phyloP scores from a whole-genome alignment of 2,888 invertebrate species.

The Dicycla oo region DNA sequence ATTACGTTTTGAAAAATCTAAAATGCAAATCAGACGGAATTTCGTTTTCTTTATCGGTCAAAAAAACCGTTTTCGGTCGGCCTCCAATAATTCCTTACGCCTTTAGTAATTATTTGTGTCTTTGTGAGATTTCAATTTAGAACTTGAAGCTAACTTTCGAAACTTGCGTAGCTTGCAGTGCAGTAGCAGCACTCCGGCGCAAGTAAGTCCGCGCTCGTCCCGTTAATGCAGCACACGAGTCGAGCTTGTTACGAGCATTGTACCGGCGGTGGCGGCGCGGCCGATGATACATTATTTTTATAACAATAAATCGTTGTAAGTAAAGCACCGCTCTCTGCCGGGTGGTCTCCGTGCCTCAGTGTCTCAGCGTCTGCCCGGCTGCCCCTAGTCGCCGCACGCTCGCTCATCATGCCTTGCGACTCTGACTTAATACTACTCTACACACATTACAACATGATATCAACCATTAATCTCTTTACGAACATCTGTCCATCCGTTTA shows the following conservation, averaged over 20 bases:
- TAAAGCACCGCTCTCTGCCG: slow-evolving; percentile 85
- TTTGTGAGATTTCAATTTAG: not conserved
- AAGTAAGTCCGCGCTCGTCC: slow-evolving; percentile 71
- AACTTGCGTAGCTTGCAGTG: slow-evolving; percentile 59
- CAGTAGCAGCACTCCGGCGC: slow-evolving; percentile 46
- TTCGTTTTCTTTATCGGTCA: too few species aligned
- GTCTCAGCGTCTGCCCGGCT: slow-evolving; percentile 79
- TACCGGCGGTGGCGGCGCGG: slow-evolving; percentile 76
- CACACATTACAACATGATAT: slow-evolving; percentile 56
- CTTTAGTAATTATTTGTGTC: not conserved
- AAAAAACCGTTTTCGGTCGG: too few species aligned
- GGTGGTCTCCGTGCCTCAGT: slow-evolving; percentile 78
- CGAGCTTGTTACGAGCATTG: slow-evolving; percentile 88
- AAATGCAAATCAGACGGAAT: too few species aligned
- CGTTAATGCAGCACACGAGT: slow-evolving; percentile 82
- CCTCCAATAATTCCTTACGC: not conserved
- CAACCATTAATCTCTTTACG: slow-evolving; percentile 61
- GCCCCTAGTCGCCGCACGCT: slow-evolving; percentile 72
- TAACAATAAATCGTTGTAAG: slow-evolving; percentile 90
- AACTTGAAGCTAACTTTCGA: not conserved
- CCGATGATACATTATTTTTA: slow-evolving; percentile 90
- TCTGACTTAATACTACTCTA: slow-evolving; percentile 65
- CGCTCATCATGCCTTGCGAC: slow-evolving; percentile 61
- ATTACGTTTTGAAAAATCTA: too few species aligned
- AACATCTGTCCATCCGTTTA: slow-evolving; percentile 50